Percentiles rank a stretch among this genome's conserved stretches.
phyloP scores from a whole-genome alignment of 2,797 vertebrate genomes.

The Eulemur rubriventer region DNA sequence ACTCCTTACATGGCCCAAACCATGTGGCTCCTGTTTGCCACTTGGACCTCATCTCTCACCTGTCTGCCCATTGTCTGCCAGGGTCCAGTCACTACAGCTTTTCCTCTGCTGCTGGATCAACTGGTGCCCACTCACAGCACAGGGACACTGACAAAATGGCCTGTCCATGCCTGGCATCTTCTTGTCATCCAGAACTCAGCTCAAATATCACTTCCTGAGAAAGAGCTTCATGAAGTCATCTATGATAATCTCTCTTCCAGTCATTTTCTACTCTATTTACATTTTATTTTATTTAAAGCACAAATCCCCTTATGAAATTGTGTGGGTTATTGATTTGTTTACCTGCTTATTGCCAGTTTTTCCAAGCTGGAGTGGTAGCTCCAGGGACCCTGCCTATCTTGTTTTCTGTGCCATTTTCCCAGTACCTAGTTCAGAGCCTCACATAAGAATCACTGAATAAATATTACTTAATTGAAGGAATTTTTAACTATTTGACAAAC shows the following conservation, averaged over 20 bases:
- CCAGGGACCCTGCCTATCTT: neutral
- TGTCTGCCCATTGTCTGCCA: neutral
- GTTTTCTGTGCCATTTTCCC: neutral
- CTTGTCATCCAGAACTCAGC: neutral
- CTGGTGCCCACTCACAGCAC: neutral
- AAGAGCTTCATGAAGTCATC: neutral
- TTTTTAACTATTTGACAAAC: neutral
- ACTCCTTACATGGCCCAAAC: neutral
- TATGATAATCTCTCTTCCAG: neutral
- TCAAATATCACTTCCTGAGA: neutral
- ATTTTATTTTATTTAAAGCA: neutral
- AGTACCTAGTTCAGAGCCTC: neutral
- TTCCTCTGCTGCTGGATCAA: neutral
- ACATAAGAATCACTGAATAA: neutral
- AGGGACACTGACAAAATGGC: neutral
- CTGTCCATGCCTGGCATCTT: neutral
- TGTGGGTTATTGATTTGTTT: neutral
- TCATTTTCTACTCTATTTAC: neutral
- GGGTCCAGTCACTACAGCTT: neutral
- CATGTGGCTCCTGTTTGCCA: neutral
- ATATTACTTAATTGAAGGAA: neutral
- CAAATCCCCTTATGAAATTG: neutral
- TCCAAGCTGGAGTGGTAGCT: neutral
- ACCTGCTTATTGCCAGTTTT: neutral
- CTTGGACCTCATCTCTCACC: neutral